A percentile compares a stretch with the other conserved stretches of the same genome.
phyloP scores from a whole-genome alignment of 1,140 invertebrate species.

The Apocrypta bakeri region DNA sequence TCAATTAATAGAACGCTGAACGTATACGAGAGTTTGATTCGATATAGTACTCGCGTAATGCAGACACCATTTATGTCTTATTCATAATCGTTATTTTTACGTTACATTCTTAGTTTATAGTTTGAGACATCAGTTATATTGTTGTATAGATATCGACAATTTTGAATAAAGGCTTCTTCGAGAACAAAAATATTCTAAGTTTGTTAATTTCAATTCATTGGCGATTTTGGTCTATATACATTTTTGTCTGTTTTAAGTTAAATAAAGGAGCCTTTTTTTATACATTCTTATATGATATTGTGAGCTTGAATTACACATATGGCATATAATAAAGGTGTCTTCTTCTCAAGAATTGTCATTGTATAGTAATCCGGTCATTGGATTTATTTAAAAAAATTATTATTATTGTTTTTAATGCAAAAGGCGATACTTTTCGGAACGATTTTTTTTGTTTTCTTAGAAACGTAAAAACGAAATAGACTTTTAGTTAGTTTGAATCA shows the following conservation, averaged over 20 bases:
- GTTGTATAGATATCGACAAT: constrained; percentile 58
- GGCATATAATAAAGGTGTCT: constrained; percentile 54
- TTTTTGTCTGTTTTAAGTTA: constrained; percentile 48
- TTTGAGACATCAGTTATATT: constrained; percentile 63
- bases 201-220: constrained; percentile 40
- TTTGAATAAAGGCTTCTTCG: constrained; percentile 56
- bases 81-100: constrained; percentile 65
- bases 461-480: constrained; percentile 54
- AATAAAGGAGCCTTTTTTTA: constrained; percentile 42
- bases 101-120: constrained; percentile 64
- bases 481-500: constrained; percentile 47
- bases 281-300: constrained; percentile 35
- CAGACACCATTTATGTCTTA: constrained; percentile 64
- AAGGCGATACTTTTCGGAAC: constrained; percentile 61
- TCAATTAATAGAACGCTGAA: constrained; percentile 42
- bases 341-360: constrained; percentile 52
- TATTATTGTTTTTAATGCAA: background rate
- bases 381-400: constrained; percentile 22
- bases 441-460: constrained; percentile 62
- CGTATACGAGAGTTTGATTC: constrained; percentile 62
- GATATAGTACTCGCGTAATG: constrained; percentile 67
- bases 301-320: constrained; percentile 33
- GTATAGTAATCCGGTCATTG: constrained; percentile 47
- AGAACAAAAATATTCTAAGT: constrained; percentile 42
- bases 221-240: constrained; percentile 45